A percentile compares a stretch with the other conserved stretches of the same genome.
Evolutionary conservation across 2,797 vertebrate genomes (phyloP).

Genomic region (Falco naumanni): DNA sequence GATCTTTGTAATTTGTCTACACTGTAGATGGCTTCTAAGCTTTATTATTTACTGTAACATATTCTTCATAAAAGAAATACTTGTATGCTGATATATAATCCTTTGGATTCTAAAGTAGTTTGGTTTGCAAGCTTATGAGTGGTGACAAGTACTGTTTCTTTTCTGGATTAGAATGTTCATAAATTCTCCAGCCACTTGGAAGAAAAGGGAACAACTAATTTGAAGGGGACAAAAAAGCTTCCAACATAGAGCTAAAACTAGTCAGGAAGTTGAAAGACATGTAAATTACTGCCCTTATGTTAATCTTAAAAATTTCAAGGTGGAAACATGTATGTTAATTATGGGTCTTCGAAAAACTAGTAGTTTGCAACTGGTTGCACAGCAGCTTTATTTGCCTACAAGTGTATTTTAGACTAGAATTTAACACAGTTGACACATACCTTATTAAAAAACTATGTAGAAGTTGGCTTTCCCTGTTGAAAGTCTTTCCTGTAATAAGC

Average conservation of each 20-base stretch:
- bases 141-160: not conserved
- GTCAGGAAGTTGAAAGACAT: not conserved
- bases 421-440: not conserved
- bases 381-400: not conserved
- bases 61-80: not conserved
- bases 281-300: not conserved
- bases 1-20: not conserved
- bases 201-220: not conserved
- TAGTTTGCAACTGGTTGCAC: not conserved
- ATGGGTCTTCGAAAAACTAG: not conserved
- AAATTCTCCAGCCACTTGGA: not conserved
- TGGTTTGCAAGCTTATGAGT: not conserved
- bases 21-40: not conserved
- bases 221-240: not conserved
- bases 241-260: not conserved
- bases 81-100: not conserved
- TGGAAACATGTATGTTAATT: not conserved
- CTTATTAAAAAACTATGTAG: not conserved
- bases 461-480: not conserved
- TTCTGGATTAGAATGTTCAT: not conserved
- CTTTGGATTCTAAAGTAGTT: not conserved
- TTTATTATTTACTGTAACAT: not conserved
- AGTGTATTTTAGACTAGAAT: not conserved
- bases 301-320: not conserved
- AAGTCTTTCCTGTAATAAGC: not conserved